Percentiles rank a stretch among this genome's conserved stretches.
These are phyloP conservation scores for Zoroaster sp. DNA, from an alignment of 53 echinoderm and acorn worm species.

Conservation along the genomic window DNA sequence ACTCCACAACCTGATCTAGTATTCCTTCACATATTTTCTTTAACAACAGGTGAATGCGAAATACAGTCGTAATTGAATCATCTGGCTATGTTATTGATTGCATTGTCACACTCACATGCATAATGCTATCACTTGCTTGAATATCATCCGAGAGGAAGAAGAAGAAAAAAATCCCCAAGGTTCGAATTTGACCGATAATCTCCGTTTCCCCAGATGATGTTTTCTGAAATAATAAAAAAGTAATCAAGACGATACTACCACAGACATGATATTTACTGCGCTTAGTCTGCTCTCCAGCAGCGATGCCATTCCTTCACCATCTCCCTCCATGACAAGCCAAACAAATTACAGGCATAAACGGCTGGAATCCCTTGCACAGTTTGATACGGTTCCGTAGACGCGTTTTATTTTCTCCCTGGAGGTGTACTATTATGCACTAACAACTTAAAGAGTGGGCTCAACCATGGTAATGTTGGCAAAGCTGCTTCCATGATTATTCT, in stretches of 20 bases:
- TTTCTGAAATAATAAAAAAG: conserved; percentile 1
- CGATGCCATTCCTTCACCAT: not conserved
- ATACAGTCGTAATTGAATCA: conserved; percentile 32
- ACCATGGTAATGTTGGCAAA: too few species aligned
- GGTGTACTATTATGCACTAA: not conserved
- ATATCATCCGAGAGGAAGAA: not conserved
- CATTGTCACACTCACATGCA: not conserved
- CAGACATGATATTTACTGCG: not conserved
- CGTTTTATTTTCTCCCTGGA: not conserved
- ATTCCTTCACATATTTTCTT: conserved; percentile 5
- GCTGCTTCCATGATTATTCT: too few species aligned
- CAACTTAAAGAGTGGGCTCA: too few species aligned
- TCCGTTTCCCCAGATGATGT: not conserved
- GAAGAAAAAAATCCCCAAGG: not conserved
- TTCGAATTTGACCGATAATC: not conserved
- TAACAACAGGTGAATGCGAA: conserved; percentile 34
- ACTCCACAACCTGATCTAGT: too few species aligned
- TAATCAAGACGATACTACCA: not conserved
- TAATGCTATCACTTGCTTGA: not conserved
- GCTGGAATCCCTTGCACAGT: not conserved
- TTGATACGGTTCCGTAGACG: not conserved
- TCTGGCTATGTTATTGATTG: not conserved
- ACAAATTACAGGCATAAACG: not conserved
- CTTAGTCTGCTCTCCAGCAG: not conserved
- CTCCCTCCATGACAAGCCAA: not conserved